These are phyloP conservation scores for Galerucella calmariensis DNA, from an alignment of 2,888 invertebrate species.

Conservation along the genomic window DNA sequence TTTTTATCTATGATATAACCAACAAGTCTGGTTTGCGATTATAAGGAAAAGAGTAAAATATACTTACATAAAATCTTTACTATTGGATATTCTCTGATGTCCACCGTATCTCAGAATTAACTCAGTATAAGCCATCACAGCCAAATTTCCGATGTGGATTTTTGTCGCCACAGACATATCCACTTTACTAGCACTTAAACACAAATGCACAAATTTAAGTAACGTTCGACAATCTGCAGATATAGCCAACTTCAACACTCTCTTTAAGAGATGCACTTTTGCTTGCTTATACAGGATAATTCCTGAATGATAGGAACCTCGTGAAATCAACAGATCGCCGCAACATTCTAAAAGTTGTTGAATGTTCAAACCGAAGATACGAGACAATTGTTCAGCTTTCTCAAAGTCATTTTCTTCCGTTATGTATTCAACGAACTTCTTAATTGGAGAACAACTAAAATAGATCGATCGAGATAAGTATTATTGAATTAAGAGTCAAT, in stretches of 20 bases:
- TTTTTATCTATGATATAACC: too few relatives aligned
- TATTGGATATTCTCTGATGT: slow-evolving; percentile 58
- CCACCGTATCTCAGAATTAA: slow-evolving; percentile 64
- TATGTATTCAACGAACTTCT: slow-evolving; percentile 70
- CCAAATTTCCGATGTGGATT: slow-evolving; percentile 74
- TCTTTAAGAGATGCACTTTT: slow-evolving; percentile 68
- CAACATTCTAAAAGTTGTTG: slow-evolving; percentile 80
- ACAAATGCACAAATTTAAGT: slow-evolving; percentile 70
- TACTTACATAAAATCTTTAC: slow-evolving; percentile 68
- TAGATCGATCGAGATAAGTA: not conserved
- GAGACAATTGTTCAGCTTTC: slow-evolving; percentile 70
- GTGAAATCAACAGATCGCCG: slow-evolving; percentile 82
- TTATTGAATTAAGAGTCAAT: not conserved
- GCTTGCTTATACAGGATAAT: slow-evolving; percentile 81
- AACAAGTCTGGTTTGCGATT: too few relatives aligned
- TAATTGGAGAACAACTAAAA: slow-evolving; percentile 64
- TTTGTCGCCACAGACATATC: slow-evolving; percentile 72
- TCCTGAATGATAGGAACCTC: slow-evolving; percentile 80
- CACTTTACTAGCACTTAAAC: slow-evolving; percentile 67
- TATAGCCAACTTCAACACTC: slow-evolving; percentile 70
- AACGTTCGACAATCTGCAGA: slow-evolving; percentile 73
- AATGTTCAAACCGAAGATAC: slow-evolving; percentile 72
- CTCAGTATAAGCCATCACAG: slow-evolving; percentile 74
- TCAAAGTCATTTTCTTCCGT: slow-evolving; percentile 68
- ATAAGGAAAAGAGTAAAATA: too few relatives aligned